Evolutionary conservation across 2,113 vertebrate species (phyloP).

Genomic region (Jaculus jaculus): DNA sequence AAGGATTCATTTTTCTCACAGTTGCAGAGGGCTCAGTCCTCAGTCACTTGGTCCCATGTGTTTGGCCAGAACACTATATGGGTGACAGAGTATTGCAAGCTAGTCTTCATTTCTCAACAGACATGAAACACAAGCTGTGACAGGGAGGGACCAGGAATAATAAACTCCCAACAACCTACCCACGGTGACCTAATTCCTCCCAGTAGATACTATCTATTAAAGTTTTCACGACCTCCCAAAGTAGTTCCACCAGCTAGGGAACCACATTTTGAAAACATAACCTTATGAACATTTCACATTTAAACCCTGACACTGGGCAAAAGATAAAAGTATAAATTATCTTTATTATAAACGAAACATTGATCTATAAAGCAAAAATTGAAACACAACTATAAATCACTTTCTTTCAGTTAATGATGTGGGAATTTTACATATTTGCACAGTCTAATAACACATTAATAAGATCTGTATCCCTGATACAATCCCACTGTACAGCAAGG

Average conservation of each 20-base stretch:
- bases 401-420: background rate
- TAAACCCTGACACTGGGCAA: background rate
- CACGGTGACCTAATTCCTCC: background rate
- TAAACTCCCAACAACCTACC: background rate
- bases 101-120: background rate
- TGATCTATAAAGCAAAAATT: background rate
- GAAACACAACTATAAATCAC: background rate
- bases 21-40: background rate
- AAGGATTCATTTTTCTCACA: background rate
- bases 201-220: background rate
- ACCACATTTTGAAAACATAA: background rate
- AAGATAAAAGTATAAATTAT: background rate
- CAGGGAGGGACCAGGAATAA: background rate
- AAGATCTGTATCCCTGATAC: background rate
- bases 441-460: background rate
- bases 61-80: background rate
- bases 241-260: background rate
- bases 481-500: accelerated
- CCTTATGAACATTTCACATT: background rate
- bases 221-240: background rate
- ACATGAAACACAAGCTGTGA: background rate
- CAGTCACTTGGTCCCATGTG: background rate
- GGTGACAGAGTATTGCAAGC: background rate
- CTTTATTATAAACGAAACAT: background rate
- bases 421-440: background rate